A percentile compares a stretch with the other conserved stretches of the same genome.
These are phyloP conservation scores for Gila orcuttii DNA, from an alignment of 2,113 vertebrate genomes.

Conservation along the genomic window DNA sequence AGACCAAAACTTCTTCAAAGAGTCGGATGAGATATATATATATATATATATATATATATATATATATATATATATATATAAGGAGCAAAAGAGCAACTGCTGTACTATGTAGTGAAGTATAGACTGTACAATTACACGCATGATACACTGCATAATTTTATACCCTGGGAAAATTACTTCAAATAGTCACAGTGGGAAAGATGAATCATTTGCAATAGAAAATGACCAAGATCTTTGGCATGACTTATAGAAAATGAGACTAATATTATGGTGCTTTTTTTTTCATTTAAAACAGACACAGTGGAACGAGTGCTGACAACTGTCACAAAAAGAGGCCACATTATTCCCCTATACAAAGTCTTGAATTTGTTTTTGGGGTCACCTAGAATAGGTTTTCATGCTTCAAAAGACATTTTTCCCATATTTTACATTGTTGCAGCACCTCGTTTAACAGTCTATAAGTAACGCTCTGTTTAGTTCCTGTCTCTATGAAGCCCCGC, in stretches of 20 bases:
- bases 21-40: background rate
- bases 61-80: too few species aligned
- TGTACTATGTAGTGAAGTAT: background rate
- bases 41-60: too few species aligned
- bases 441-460: too few species aligned
- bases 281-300: background rate
- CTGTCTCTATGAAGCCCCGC: too few species aligned
- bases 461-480: too few species aligned
- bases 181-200: background rate
- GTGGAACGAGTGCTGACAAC: background rate
- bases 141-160: background rate
- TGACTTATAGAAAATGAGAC: background rate
- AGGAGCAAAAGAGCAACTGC: background rate
- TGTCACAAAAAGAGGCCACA: too few species aligned
- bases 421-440: too few species aligned
- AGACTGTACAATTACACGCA: background rate
- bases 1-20: constrained; percentile 27
- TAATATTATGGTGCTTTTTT: background rate
- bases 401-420: too few species aligned
- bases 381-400: too few species aligned
- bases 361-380: too few species aligned
- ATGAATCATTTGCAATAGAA: background rate
- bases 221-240: background rate
- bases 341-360: too few species aligned
- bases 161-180: background rate